phyloP scores from a whole-genome alignment of 2,888 invertebrate species.

The Allygus modestus region DNA sequence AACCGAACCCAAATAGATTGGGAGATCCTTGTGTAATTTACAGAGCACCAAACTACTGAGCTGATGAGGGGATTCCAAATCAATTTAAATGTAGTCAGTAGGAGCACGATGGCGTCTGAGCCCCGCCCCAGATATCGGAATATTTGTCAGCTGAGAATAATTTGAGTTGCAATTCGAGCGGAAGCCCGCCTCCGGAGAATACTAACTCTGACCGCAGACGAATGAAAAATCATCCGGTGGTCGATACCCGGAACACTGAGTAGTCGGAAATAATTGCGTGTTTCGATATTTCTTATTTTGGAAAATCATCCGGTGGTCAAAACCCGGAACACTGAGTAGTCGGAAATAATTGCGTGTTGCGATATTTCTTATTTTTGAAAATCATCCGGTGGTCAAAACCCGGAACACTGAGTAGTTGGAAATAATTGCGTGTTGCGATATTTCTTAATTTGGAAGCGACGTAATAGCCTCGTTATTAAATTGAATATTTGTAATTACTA shows the following conservation, averaged over 20 bases:
- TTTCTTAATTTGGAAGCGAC: no score
- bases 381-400: neutral
- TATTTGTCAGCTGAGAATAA: conserved; percentile 41
- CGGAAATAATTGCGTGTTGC: no score
- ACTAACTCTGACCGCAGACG: conserved; percentile 2
- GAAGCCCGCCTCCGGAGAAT: conserved; percentile 23
- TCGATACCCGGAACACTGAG: neutral
- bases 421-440: no score
- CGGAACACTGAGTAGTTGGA: no score
- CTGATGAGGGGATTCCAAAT: neutral
- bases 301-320: neutral
- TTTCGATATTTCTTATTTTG: neutral
- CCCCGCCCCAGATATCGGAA: conserved; percentile 16
- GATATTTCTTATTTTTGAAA: neutral
- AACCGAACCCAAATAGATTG: no score
- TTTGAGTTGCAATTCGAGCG: conserved; percentile 38
- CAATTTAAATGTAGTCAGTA: neutral
- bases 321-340: neutral
- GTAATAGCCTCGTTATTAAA: no score
- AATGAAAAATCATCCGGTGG: neutral
- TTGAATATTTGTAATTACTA: no score
- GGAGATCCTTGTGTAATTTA: no score
- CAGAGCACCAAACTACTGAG: neutral
- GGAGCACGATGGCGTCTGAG: neutral
- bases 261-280: no score